Evolutionary conservation across 2,888 invertebrate species (phyloP), one percentile per base, ranked within the genome.

Genomic region (Pantelozetes paolii): DNA sequence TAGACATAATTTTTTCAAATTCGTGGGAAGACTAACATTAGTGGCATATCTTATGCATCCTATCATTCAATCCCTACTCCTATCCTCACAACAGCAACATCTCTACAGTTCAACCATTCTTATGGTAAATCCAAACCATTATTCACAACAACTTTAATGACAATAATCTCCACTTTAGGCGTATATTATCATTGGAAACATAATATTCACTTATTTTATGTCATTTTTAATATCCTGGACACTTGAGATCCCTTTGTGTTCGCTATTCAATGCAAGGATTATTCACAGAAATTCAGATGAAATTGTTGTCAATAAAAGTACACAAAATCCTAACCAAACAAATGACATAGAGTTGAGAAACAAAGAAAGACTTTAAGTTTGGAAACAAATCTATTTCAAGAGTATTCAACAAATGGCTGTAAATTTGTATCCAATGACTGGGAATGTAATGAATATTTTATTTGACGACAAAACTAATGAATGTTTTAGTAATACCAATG

Each of bases 1-100:
- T 9, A 36, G 74, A 1, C 30, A 42, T 18, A 71, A 75, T n/a
- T 32, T 71, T n/a, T 64, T 71, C 15, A 71, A 42, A 15, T 50
- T 57, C 2, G 20, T 75, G 26, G 75, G 75, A 18, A 42, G 73
- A 59, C 45, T 75, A 15, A 71, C 71, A 15, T 28, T 75, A 23
- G 45, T 48, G 45, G 75, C 74, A 18, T 75, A 74, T 45, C 30
- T 74, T 15, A 26, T 59, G 8, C 72, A 74, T 59, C 75, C 75
- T 11, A 59, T 75, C 28, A 50, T 74, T 13, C 75, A 75, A 48
- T 36, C 74, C 1, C 20, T 75, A 3, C 42, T 74, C 15, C 45
- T 75, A 13, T 67, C 70, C 2, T 71, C 59, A 20, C 75, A 75
- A 67, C 73, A 76, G 32, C 45, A 70, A 28, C 75, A 75, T 23